Base-by-base conservation (phyloP, 1,140 invertebrate genomes). In the Conus ventricosus region DNA sequence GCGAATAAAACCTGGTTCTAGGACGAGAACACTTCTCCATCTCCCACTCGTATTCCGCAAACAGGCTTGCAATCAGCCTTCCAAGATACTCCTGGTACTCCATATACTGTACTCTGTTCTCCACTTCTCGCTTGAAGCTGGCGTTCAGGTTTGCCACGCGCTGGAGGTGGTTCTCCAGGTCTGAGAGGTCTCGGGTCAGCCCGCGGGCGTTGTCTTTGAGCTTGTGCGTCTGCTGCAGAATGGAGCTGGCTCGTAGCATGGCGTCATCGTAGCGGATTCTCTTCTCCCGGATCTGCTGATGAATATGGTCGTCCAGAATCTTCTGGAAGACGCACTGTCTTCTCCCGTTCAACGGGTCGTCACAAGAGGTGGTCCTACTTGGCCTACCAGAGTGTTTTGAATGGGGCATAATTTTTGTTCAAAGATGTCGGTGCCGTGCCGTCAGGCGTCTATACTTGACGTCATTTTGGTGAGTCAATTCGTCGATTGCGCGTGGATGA, bases 121-220 rank as follows among this genome's bases (percentile, higher is more conserved):
- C 15, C 4, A 71, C 54, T 23, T 27, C 85, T 6, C 53, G 71
- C 51, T 87, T 75, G 53, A 87, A 87, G 4, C 51, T 27, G 2
- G 23, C 17, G 85, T 87, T 76, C 5, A 87, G 23, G 51, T 57
- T 5, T 4, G 51, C 54, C 13, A 87, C 71, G 20, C n/a, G 71
- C 51, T 80, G 85, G 23, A 87, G 80, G 8, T 78, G 85, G n/a
- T n/a, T 17, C 17, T 87, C 85, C 71, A 87, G 54, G 3, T 57
- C 51, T 4, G 23, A 13, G 75, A 78, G 80, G 23, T 87, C 85
- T 2, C 54, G n/a, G 6, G 51, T 67, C 85, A 87, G 7, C 5
- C 0, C n/a, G 1, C 25, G 27, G 13, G 75, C 75, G n/a, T 80
- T 27, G 25, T 76, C 67, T 39, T 57, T 87, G 51, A 87, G 85